Evolutionary conservation across 2,797 vertebrate species (phyloP), one percentile per base, ranked within the genome.

Genomic region (Rallus crepitans): DNA sequence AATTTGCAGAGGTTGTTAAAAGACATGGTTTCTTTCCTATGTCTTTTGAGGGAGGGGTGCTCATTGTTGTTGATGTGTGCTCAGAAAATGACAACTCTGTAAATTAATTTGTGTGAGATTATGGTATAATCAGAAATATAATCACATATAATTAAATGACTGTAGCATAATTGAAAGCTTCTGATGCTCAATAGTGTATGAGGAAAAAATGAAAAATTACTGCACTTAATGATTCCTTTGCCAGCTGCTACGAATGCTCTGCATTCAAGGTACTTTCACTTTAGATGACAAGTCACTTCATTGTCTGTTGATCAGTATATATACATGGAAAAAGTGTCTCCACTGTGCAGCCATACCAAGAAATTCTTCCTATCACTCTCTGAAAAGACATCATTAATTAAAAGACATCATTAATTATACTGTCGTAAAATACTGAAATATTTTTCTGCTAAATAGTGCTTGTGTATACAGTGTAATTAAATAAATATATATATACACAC

Each of bases 1-100:
- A 75, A 85, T 48, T 28, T 30, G 47, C 59, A 30, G 21, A 8
- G 16, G 12, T 33, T 1, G 15, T 78, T 15, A 68, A 84, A 89
- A 60, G 12, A 6, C 17, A 24, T 48, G 24, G 12, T 20, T 73
- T 66, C 2, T 42, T 76, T 61, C 25, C 3, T 73, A 59, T 77
- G 8, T 47, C 45, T 89, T 80, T 52, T 50, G 12, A 23, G 25
- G 21, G 17, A 78, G 13, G 13, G 6, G 24, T 59, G 18, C 20
- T 72, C 8, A 31, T 7, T 57, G 21, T 15, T 47, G 69, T n/a
- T 1, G 0, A 6, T 42, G 5, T 16, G 11, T 39, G 19, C 21
- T 86, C 21, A 39, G n/a, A 19, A 39, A 64, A 16, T 18, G 23
- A 61, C 75, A 37, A 60, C 25, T 81, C 39, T 30, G 40, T 15